Evolutionary conservation across 2,797 vertebrate species (phyloP), one percentile per base, ranked within the genome.

Genomic region (Parambassis ranga): DNA sequence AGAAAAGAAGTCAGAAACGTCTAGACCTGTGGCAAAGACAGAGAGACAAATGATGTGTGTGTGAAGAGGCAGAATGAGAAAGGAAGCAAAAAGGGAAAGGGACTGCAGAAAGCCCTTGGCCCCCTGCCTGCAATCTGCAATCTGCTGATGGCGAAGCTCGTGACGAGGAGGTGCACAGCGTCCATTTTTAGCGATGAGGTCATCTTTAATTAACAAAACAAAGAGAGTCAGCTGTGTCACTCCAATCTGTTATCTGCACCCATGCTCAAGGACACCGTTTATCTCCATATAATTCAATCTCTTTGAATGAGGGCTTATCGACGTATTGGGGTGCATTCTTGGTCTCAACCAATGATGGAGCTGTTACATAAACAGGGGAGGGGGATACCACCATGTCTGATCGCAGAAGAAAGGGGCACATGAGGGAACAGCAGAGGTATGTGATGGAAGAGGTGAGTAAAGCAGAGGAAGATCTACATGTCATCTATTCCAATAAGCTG

Each of bases 151-250:
- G 91, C 77, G 83, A 84, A 76, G 83, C 90, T 91, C 82, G 87
- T 91, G 91, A 93, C 77, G 89, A 91, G 88, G 84, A 91, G 91
- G 88, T 90, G 90, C 91, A 88, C 87, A 79, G 87, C 87, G 83
- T 91, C 91, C 91, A 92, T 93, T 93, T 94, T 93, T 93, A 93
- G 92, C 89, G 89, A 93, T 93, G 92, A 93, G 92, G 91, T 94
- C 92, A 94, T 94, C 90, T 92, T 93, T 91, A 94, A 93, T 94
- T 91, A 91, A 92, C 91, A 90, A 91, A 91, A 92, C 93, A 91
- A 93, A 92, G 90, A 87, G 85, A 91, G 90, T 90, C 89, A 90
- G 91, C 90, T 88, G 90, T 92, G 91, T 91, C 88, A 88, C 88
- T 92, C 87, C 90, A 90, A 91, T 91, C 88, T 89, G 88, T 91